A percentile compares a stretch with the other conserved stretches of the same genome.
Evolutionary conservation across 2,888 invertebrate genomes (phyloP).

Genomic region (Isotomurus palustris): DNA sequence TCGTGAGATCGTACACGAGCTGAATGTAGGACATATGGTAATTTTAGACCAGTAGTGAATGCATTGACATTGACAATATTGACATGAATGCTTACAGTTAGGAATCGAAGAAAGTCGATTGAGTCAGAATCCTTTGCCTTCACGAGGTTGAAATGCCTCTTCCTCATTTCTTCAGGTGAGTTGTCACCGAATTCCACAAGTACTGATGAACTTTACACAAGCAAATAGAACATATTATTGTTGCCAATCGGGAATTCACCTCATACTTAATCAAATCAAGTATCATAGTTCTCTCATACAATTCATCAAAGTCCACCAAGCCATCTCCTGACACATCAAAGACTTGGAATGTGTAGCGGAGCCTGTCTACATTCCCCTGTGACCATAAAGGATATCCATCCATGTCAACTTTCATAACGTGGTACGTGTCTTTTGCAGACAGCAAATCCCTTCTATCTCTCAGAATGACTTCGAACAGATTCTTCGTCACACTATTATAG

Average conservation of each 20-base stretch:
- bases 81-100: too few relatives aligned
- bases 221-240: background rate
- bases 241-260: too few relatives aligned
- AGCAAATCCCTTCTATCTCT: slow-evolving; percentile 15
- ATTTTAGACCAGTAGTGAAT: background rate
- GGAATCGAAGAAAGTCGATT: slow-evolving; percentile 27
- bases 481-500: slow-evolving; percentile 21
- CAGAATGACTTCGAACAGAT: slow-evolving; percentile 21
- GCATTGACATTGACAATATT: too few relatives aligned
- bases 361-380: slow-evolving; percentile 16
- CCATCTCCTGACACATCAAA: slow-evolving; percentile 33
- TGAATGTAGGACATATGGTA: background rate
- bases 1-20: slow-evolving; percentile 31
- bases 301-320: slow-evolving; percentile 26
- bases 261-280: background rate
- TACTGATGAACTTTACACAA: background rate
- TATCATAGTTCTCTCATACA: slow-evolving; percentile 14
- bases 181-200: slow-evolving; percentile 28
- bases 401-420: slow-evolving; percentile 15
- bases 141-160: slow-evolving; percentile 14
- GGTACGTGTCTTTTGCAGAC: slow-evolving; percentile 11
- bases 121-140: slow-evolving; percentile 11
- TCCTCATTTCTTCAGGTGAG: slow-evolving; percentile 16
- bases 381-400: slow-evolving; percentile 26
- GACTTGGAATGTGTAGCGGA: slow-evolving; percentile 28